Base-by-base conservation (phyloP, 2,888 invertebrate species). In the Mythimna impura region DNA sequence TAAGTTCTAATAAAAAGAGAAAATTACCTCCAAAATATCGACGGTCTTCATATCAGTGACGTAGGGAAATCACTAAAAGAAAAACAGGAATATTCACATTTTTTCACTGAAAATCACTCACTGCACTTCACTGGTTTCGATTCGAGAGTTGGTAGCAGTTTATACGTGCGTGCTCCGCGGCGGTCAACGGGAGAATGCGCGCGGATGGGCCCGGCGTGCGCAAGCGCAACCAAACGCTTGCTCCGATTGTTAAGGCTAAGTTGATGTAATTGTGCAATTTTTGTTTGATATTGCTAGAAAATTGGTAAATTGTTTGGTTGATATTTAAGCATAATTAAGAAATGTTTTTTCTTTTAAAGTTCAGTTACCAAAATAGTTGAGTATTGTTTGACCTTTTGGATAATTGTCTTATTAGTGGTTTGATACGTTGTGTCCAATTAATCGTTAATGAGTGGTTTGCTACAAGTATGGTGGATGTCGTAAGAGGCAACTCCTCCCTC, bases 191-290 rank as follows among this genome's bases (percentile, higher is more conserved):
- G 85, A 83, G 83, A 86, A 86, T 86, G 86, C 81, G 81, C 83
- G 72, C 72, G 80, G 64, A 58, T 50, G 62, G 52, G 65, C 70
- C 71, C 76, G 77, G 76, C 76, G 63, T 82, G 86, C 83, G 81
- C 84, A 40, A 22, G 85, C 86, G 86, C 87, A 85, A 81, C 83
- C 86, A 87, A 84, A 87, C 65, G 66, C 55, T 50, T 62, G 74
- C 84, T 80, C 87, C 83, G 85, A 83, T 82, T 74, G 83, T 92
- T 92, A 92, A 92, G 92, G 91, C 84, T 81, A 86, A 84, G 86
- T 81, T 84, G 78, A 73, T 80, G 70, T 76, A 71, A 82, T 83
- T 83, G 75, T 73, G 83, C 61, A 83, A 83, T 79, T 72, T 76
- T 72, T 76, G 71, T 63, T 76, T 75, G 55, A 69, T 76, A 65